phyloP scores from a whole-genome alignment of 2,113 vertebrate genomes.

The Rhinopomastus cyanomelas region DNA sequence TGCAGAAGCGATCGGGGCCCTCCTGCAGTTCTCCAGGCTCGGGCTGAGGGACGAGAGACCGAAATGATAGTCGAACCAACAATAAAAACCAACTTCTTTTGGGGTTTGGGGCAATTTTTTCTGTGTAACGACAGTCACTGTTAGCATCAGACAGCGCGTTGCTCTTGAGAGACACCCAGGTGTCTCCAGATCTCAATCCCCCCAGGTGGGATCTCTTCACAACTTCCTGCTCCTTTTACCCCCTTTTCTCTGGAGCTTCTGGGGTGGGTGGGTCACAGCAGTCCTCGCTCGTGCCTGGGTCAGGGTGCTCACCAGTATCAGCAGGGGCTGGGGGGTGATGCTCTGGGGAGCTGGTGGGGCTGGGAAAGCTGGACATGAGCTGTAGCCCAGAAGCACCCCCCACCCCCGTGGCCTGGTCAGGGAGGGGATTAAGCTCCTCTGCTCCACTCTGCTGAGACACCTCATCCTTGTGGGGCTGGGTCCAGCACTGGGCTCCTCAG shows the following conservation, averaged over 20 bases:
- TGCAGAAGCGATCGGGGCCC: not conserved
- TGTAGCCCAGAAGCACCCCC: no score
- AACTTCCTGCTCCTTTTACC: not conserved
- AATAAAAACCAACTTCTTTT: not conserved
- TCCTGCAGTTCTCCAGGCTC: not conserved
- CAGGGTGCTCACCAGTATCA: no score
- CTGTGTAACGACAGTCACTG: not conserved
- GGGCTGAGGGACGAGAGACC: rapidly evolving
- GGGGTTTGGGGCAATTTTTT: not conserved
- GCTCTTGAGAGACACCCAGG: not conserved
- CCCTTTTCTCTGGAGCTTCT: not conserved
- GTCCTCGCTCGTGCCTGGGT: not conserved
- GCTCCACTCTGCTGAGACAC: not conserved
- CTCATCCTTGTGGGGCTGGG: not conserved
- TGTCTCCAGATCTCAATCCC: not conserved
- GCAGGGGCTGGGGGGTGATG: no score
- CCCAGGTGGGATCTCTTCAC: not conserved
- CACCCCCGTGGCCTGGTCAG: no score
- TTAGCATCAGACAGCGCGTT: not conserved
- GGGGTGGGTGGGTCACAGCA: not conserved
- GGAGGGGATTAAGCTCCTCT: not conserved
- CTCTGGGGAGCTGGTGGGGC: no score
- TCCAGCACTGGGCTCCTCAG: not conserved
- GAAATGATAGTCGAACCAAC: not conserved
- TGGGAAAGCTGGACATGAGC: no score